Percentiles rank a stretch among this genome's conserved stretches.
Evolutionary conservation across 2,888 invertebrate species (phyloP).

Genomic region (Polydrusus tereticollis): DNA sequence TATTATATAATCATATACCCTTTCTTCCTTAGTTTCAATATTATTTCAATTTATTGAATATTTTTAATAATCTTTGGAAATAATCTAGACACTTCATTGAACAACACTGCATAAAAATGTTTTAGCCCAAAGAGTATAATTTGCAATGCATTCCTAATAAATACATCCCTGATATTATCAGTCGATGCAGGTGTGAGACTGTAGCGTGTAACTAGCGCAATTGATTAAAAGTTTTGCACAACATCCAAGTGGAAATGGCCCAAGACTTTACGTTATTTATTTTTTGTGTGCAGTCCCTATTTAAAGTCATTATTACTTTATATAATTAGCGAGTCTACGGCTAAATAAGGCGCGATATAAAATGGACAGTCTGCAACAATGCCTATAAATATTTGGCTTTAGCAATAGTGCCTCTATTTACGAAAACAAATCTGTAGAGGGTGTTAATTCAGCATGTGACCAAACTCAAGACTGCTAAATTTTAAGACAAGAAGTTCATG

Average conservation of each 20-base stretch:
- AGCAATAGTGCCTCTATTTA: too few species aligned
- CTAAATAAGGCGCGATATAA: neutral
- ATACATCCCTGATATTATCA: slow-evolving; percentile 11
- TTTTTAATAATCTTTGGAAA: too few species aligned
- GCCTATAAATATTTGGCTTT: neutral
- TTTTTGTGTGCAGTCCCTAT: neutral
- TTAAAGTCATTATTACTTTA: neutral
- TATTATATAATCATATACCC: too few species aligned
- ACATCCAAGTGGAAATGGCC: neutral
- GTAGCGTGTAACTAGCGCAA: neutral
- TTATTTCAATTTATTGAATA: too few species aligned
- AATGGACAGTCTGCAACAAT: neutral
- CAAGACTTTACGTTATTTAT: neutral
- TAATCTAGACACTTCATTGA: too few species aligned
- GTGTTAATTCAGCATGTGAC: too few species aligned
- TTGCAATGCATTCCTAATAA: neutral
- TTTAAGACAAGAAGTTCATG: too few species aligned
- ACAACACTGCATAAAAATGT: too few species aligned
- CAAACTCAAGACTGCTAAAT: too few species aligned
- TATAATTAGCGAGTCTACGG: slow-evolving; percentile 4
- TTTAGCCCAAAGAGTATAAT: too few species aligned
- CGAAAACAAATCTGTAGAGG: too few species aligned
- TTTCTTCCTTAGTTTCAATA: too few species aligned
- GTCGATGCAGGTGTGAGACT: neutral
- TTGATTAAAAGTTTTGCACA: slow-evolving; percentile 16